Evolutionary conservation across 2,888 invertebrate genomes (phyloP).

Genomic region (Gryllus longicercus): DNA sequence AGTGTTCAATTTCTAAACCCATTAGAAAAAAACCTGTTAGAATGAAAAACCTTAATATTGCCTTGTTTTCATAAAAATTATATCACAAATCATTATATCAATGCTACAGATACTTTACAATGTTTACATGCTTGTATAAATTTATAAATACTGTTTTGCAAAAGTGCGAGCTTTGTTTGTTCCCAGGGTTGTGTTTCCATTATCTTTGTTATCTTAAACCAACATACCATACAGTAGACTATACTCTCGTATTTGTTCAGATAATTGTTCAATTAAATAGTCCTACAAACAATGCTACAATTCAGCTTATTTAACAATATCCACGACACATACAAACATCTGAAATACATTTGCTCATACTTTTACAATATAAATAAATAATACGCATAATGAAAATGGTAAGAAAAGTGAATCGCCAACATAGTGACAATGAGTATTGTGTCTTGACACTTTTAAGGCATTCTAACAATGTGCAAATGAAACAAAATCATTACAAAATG

Average conservation of each 20-base stretch:
- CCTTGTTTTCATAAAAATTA: conserved; percentile 5
- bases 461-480: conserved; percentile 28
- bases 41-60: neutral
- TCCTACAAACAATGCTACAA: too few species aligned
- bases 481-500: conserved; percentile 20
- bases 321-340: neutral
- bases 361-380: conserved; percentile 31
- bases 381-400: conserved; percentile 26
- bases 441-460: conserved; percentile 25
- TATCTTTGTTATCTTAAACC: conserved; percentile 20
- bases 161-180: conserved; percentile 24
- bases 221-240: conserved; percentile 12
- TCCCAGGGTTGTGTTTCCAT: conserved; percentile 22
- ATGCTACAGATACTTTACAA: conserved; percentile 18
- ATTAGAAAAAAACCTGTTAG: too few species aligned
- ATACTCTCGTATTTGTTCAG: neutral
- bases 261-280: neutral
- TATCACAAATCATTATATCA: conserved; percentile 12
- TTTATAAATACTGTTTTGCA: conserved; percentile 22
- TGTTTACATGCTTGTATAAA: neutral
- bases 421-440: conserved; percentile 32
- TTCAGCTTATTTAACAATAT: neutral
- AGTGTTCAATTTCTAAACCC: too few species aligned
- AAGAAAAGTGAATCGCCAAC: conserved; percentile 24
- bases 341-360: neutral